A percentile compares a stretch with the other conserved stretches of the same genome.
These are phyloP conservation scores for Myiagra hebetior DNA, from an alignment of 2,113 vertebrate species.

Conservation along the genomic window DNA sequence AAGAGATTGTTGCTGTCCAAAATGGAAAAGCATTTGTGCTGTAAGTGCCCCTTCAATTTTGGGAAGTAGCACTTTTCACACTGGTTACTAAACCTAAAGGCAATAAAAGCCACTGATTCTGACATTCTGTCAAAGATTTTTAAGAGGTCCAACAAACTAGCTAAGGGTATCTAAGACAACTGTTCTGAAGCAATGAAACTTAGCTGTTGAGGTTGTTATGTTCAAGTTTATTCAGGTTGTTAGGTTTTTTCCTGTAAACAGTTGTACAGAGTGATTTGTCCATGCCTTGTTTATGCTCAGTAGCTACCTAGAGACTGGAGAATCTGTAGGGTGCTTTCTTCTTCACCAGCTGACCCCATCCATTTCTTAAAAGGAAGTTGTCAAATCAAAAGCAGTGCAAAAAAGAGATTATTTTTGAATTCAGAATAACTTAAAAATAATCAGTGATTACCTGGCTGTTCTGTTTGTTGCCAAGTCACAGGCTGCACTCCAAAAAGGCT, in stretches of 20 bases:
- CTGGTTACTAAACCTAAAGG: neutral
- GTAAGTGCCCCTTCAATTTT: neutral
- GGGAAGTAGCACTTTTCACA: neutral
- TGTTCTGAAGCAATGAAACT: neutral
- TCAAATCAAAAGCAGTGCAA: neutral
- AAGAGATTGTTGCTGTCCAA: neutral
- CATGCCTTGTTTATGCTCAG: accelerated
- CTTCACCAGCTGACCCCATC: neutral
- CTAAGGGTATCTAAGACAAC: neutral
- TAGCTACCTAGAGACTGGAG: neutral
- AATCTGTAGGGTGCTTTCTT: neutral
- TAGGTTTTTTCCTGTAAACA: neutral
- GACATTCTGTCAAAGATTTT: neutral
- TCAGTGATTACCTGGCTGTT: neutral
- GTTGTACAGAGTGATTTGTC: neutral
- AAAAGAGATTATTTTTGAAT: neutral
- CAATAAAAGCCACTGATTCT: neutral
- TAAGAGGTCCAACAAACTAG: neutral
- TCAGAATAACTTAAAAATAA: neutral
- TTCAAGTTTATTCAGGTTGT: neutral
- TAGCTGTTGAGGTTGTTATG: neutral
- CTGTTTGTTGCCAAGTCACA: neutral
- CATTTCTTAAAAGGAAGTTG: neutral
- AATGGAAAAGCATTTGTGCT: neutral
- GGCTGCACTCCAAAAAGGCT: neutral